Conservation (phyloP, 1,140 invertebrate species). For the Helicorthomorpha holstii region DNA sequence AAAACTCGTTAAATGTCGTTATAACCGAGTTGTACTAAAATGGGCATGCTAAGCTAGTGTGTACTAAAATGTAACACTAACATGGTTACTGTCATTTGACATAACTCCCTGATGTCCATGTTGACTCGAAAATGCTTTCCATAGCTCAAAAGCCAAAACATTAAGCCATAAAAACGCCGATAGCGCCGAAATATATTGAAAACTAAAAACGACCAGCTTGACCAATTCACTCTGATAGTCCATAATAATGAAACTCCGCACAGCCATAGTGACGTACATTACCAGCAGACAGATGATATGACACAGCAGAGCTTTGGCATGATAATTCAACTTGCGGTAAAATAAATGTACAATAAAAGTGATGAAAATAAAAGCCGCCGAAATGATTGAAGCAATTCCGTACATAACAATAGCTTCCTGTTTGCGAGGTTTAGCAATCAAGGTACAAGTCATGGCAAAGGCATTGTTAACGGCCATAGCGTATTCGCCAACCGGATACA, state of each 20-base stretch:
- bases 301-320: neutral
- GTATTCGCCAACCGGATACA: too few relatives aligned
- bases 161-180: constrained; percentile 34
- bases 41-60: too few relatives aligned
- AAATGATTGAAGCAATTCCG: neutral
- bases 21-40: too few relatives aligned
- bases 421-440: too few relatives aligned
- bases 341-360: neutral
- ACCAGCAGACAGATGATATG: constrained; percentile 5
- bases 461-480: too few relatives aligned
- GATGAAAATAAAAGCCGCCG: neutral
- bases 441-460: too few relatives aligned
- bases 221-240: neutral
- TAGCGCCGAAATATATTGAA: constrained; percentile 30
- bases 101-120: too few relatives aligned
- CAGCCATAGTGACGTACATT: neutral
- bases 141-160: constrained; percentile 21
- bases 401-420: too few relatives aligned
- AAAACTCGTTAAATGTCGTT: too few relatives aligned
- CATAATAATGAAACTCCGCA: neutral
- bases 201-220: constrained; percentile 13
- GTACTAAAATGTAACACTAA: too few relatives aligned
- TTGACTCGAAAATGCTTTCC: constrained; percentile 13
- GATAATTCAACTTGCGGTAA: neutral
- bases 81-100: too few relatives aligned